Conservation (phyloP, 2,113 vertebrate genomes). For the Tenebrosternarchus preto region DNA sequence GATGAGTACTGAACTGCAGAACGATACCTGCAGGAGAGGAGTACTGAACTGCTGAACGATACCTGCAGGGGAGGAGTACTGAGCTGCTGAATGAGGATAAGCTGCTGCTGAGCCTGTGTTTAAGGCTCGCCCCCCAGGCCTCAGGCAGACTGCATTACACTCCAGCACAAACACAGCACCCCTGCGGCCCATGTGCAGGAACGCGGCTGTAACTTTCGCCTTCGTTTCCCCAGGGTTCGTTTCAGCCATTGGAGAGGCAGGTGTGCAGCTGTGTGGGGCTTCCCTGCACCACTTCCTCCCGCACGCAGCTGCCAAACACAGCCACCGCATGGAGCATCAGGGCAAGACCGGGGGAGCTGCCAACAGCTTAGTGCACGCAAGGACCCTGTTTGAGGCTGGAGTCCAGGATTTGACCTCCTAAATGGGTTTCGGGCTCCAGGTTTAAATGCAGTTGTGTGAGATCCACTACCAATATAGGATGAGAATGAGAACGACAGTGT, state of each 20-base stretch:
- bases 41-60: too few species aligned
- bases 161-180: too few species aligned
- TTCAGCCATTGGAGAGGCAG: background rate
- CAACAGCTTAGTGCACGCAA: slow-evolving; percentile 73
- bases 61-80: too few species aligned
- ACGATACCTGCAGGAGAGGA: too few species aligned
- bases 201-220: too few species aligned
- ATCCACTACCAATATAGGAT: slow-evolving; percentile 68
- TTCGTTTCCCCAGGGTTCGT: background rate
- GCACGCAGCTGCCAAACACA: background rate
- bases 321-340: too few species aligned
- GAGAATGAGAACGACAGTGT: slow-evolving; percentile 47
- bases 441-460: slow-evolving; percentile 72
- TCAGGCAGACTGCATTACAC: too few species aligned
- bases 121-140: background rate
- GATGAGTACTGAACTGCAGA: too few species aligned
- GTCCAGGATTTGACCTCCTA: slow-evolving; percentile 75
- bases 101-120: slow-evolving; percentile 26
- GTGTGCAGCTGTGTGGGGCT: background rate
- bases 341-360: too few species aligned
- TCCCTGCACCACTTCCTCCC: background rate
- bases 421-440: slow-evolving; percentile 68
- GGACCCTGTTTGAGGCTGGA: slow-evolving; percentile 80
- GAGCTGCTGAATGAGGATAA: slow-evolving; percentile 25
- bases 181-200: too few species aligned